phyloP scores from a whole-genome alignment of 2,113 vertebrate species.

The Aptenodytes forsteri region DNA sequence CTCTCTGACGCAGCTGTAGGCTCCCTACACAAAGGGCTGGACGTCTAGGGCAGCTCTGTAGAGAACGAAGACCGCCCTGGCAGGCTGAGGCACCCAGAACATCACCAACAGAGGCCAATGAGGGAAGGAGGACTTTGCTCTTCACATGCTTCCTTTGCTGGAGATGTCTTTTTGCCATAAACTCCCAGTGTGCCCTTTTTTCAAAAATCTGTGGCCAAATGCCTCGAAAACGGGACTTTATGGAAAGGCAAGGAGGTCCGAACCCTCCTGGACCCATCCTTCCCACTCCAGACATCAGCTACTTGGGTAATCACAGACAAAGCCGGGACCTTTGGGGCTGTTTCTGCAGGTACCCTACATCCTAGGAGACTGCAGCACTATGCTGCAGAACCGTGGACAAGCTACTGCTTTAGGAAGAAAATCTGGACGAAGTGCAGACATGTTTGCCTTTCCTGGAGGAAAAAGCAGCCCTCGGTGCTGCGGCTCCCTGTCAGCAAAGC shows the following conservation, averaged over 20 bases:
- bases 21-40: no score
- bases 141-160: not conserved
- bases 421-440: not conserved
- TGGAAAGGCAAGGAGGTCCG: not conserved
- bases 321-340: no score
- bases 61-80: not conserved
- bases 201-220: not conserved
- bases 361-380: no score
- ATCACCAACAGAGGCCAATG: fast-evolving
- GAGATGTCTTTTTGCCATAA: not conserved
- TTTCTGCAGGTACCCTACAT: not conserved
- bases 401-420: not conserved
- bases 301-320: not conserved
- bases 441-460: not conserved
- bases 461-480: not conserved
- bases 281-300: not conserved
- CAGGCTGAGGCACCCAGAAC: not conserved
- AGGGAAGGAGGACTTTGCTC: not conserved
- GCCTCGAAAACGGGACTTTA: not conserved
- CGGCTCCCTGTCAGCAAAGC: not conserved
- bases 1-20: fast-evolving
- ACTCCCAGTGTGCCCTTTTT: not conserved
- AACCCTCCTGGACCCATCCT: not conserved
- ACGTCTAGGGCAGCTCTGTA: not conserved
- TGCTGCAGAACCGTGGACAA: not conserved